Conservation (phyloP, 2,888 invertebrate species). For the Lochmaea capreae region DNA sequence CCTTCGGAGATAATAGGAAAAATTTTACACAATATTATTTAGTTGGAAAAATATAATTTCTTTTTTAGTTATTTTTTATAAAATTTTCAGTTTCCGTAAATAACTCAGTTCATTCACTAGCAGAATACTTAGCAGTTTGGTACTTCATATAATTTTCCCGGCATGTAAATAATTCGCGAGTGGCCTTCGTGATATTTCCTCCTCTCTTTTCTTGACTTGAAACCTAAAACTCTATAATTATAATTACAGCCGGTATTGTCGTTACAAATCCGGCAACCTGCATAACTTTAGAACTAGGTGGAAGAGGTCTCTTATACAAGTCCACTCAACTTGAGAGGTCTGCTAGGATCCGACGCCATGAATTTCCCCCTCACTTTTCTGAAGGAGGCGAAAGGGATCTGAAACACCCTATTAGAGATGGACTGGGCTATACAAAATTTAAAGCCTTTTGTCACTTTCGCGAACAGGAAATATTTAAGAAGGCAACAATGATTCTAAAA, state of each 20-base stretch:
- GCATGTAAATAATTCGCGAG: not conserved
- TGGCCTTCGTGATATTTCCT: not conserved
- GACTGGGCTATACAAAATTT: not conserved
- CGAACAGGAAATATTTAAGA: not conserved
- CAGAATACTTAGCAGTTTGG: not conserved
- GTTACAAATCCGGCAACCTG: conserved; percentile 40
- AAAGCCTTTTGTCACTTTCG: not conserved
- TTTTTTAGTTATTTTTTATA: no score
- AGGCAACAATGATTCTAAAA: not conserved
- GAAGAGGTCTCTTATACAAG: conserved; percentile 43
- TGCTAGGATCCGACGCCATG: conserved; percentile 46
- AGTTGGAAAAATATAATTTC: no score
- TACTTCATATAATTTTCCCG: not conserved
- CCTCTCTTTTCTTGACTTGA: not conserved
- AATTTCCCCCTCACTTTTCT: conserved; percentile 24
- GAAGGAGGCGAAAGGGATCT: not conserved
- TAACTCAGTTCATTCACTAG: not conserved
- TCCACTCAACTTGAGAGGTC: conserved; percentile 53
- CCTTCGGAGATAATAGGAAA: no score
- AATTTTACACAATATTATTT: no score
- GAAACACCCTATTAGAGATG: not conserved
- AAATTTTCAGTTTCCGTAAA: not conserved
- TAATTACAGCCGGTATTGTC: conserved; percentile 34
- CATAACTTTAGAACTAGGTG: conserved; percentile 43
- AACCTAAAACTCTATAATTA: conserved; percentile 32